Conservation (phyloP, 2,888 invertebrate species). For the Xylota sylvarum region DNA sequence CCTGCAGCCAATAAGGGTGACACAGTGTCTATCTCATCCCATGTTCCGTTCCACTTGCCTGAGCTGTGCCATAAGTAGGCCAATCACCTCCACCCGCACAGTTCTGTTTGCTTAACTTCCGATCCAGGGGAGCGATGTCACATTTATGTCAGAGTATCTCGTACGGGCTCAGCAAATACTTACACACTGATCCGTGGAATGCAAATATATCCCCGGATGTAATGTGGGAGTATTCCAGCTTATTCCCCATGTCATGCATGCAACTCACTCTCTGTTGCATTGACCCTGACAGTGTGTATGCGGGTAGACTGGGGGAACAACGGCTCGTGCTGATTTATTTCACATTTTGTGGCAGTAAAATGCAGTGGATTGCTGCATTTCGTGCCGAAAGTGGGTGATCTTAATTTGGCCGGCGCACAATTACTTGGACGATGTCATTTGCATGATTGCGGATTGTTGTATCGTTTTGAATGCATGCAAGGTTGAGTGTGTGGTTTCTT, state of each 20-base stretch:
- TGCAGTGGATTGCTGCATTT: conserved; percentile 8
- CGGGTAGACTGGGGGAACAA: background rate
- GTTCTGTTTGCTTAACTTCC: conserved; percentile 11
- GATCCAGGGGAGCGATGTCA: conserved; percentile 28
- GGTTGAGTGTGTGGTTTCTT: background rate
- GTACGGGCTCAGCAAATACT: conserved; percentile 2
- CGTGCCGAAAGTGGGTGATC: conserved; percentile 22
- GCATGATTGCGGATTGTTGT: background rate
- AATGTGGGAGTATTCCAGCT: background rate
- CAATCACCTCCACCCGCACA: conserved; percentile 44
- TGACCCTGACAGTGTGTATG: conserved; percentile 19
- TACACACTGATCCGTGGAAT: background rate
- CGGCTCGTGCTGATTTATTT: conserved; percentile 28
- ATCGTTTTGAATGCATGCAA: background rate
- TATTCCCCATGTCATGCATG: background rate
- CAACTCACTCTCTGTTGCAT: background rate
- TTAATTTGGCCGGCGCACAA: conserved; percentile 7
- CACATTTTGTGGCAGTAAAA: conserved; percentile 8
- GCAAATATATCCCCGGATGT: background rate
- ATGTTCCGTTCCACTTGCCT: background rate
- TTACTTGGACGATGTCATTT: conserved; percentile 6
- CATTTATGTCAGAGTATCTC: conserved; percentile 11
- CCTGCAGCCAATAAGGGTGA: conserved; percentile 18
- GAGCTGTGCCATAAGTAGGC: conserved; percentile 41
- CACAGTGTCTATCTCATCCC: conserved; percentile 11